Conservation (phyloP, 2,888 invertebrate species). For the Pristionchus entomophagus region DNA sequence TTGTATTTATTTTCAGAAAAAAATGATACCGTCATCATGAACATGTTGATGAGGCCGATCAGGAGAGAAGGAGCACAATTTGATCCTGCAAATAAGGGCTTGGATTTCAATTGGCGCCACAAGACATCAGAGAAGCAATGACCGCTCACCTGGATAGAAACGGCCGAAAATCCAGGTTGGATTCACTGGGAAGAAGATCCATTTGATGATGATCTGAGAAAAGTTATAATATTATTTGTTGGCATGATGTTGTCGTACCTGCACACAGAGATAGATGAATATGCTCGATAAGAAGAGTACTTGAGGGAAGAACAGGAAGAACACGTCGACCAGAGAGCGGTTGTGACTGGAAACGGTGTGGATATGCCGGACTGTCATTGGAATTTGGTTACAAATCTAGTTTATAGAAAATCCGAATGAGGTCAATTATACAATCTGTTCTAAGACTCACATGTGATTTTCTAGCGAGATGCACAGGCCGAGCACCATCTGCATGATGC, state of each 20-base stretch:
- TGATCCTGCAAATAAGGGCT: constrained; percentile 68
- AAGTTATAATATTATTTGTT: background rate
- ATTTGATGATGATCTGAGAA: constrained; percentile 69
- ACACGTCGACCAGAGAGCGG: constrained; percentile 84
- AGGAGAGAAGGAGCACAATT: constrained; percentile 94
- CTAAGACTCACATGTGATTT: constrained; percentile 69
- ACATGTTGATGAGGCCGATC: constrained; percentile 84
- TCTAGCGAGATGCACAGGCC: constrained; percentile 71
- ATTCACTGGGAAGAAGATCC: constrained; percentile 69
- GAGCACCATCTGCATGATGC: constrained; percentile 74
- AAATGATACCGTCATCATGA: constrained; percentile 84
- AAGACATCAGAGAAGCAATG: too few relatives aligned
- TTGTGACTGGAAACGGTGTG: constrained; percentile 76
- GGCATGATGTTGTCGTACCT: constrained; percentile 83
- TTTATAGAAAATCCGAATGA: too few relatives aligned
- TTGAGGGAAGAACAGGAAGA: constrained; percentile 96
- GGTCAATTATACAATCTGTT: too few relatives aligned
- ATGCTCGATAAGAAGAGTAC: constrained; percentile 90
- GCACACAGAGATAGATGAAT: constrained; percentile 94
- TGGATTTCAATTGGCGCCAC: background rate
- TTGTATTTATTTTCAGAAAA: too few relatives aligned
- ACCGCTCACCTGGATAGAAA: constrained; percentile 70
- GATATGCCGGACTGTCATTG: too few relatives aligned
- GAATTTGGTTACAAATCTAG: too few relatives aligned
- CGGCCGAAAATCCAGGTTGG: constrained; percentile 65